These are phyloP conservation scores for Archaeoteleia sp. DNA, from an alignment of 2,888 invertebrate species.

Conservation along the genomic window DNA sequence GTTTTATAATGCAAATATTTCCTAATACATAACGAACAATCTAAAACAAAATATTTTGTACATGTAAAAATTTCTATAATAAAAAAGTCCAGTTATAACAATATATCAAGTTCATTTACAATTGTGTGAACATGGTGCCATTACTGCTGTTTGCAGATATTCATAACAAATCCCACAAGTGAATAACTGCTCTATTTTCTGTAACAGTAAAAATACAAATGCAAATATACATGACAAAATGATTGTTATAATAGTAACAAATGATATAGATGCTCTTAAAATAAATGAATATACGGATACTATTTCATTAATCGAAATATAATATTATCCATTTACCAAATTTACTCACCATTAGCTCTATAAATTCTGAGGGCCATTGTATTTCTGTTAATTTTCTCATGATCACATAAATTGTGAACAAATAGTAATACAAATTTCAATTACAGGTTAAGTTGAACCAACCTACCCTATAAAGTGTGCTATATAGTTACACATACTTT, in stretches of 20 bases:
- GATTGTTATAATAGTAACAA: not conserved
- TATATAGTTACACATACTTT: no score
- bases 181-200: slow-evolving; percentile 75
- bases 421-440: no score
- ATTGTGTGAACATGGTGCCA: slow-evolving; percentile 76
- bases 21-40: slow-evolving; percentile 77
- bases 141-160: slow-evolving; percentile 75
- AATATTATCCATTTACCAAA: not conserved
- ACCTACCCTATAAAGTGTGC: no score
- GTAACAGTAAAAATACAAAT: slow-evolving; percentile 57
- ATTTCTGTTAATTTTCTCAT: not conserved
- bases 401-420: no score
- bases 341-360: not conserved
- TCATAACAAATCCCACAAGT: slow-evolving; percentile 77
- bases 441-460: no score
- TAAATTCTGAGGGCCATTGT: not conserved
- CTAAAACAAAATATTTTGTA: no score
- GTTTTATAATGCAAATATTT: slow-evolving; percentile 76
- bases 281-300: no score
- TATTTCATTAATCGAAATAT: not conserved
- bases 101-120: slow-evolving; percentile 73
- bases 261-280: no score
- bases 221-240: no score
- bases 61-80: no score
- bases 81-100: slow-evolving; percentile 1